Evolutionary conservation across 2,113 vertebrate species (phyloP), one percentile per base, ranked within the genome.

Genomic region (Amia ocellicauda): DNA sequence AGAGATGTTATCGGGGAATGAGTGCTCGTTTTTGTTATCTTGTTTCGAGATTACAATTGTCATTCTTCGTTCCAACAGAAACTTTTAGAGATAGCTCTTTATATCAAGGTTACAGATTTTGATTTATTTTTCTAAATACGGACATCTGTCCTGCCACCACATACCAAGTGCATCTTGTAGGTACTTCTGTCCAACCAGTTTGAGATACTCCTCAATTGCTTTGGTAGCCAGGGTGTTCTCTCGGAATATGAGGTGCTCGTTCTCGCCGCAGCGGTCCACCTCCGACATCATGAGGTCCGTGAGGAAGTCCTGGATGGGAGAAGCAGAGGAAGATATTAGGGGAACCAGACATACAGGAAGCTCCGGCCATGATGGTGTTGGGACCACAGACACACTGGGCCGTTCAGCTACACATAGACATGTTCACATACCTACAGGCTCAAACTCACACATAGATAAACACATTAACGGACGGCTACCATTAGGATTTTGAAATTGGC

Each of bases 241-340:
- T 71, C 97, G 90, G 87, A 99, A 99, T 82, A 99, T 98, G 73
- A 99, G 94, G 81, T 99, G 97, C 82, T 99, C 97, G 1, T 99
- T 99, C 76, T 99, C 97, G 23, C 96, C 97, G 10, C 96, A 99
- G 77, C 97, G 92, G 81, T 98, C 97, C 69, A 99, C 95, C 85
- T 99, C 97, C 0, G 95, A 98, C 96, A 99, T 98, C 97, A 99
- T 98, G 81, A 99, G 78, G 74, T 99, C 97, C 0, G 96, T 98
- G 81, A 99, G 91, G 86, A 99, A 99, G 85, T 99, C 96, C 96
- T 99, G 79, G 58, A 70, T n/a, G n/a, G 75, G 60, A 53, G 49
- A 54, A 41, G 7, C 2, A 62, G 19, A 43, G 29, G 31, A 53
- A 56, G n/a, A 16, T 7, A 36, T 49, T 4, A 55, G n/a, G n/a